Evolutionary conservation across 2,113 vertebrate species (phyloP).

Genomic region (Gallinago paraguaiae): DNA sequence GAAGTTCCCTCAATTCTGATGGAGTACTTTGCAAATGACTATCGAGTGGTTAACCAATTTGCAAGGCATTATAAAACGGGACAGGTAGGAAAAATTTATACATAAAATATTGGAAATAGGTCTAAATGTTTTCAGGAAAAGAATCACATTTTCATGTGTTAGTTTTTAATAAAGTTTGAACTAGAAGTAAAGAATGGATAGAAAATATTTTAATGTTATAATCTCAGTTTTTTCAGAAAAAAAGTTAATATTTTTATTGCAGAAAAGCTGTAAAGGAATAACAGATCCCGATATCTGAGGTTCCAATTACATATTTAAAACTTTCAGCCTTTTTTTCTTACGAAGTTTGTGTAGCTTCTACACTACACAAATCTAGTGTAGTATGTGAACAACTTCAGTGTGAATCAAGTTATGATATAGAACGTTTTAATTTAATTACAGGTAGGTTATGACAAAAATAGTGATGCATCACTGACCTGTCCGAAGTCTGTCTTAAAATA

Average conservation of each 20-base stretch:
- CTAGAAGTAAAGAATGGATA: not conserved
- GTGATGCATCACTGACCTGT: not conserved
- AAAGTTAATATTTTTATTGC: not conserved
- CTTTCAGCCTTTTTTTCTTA: not conserved
- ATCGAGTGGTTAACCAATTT: slow-evolving; percentile 93
- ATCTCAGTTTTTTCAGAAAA: not conserved
- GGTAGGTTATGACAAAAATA: not conserved
- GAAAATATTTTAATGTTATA: not conserved
- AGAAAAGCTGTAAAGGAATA: not conserved
- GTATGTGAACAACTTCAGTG: not conserved
- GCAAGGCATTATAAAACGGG: slow-evolving; percentile 95
- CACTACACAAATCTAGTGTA: not conserved
- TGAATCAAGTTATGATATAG: not conserved
- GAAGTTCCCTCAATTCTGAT: slow-evolving; percentile 98
- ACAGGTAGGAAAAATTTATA: slow-evolving; percentile 79
- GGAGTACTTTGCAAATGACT: slow-evolving; percentile 98
- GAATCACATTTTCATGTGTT: not conserved
- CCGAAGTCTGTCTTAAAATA: not conserved
- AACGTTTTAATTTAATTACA: not conserved
- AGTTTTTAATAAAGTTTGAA: not conserved
- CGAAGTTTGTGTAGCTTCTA: not conserved
- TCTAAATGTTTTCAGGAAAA: not conserved
- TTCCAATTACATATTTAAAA: not conserved
- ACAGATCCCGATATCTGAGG: not conserved
- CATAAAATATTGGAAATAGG: not conserved